Conservation (phyloP, 2,113 vertebrate species). For the Hepsetus odoe region DNA sequence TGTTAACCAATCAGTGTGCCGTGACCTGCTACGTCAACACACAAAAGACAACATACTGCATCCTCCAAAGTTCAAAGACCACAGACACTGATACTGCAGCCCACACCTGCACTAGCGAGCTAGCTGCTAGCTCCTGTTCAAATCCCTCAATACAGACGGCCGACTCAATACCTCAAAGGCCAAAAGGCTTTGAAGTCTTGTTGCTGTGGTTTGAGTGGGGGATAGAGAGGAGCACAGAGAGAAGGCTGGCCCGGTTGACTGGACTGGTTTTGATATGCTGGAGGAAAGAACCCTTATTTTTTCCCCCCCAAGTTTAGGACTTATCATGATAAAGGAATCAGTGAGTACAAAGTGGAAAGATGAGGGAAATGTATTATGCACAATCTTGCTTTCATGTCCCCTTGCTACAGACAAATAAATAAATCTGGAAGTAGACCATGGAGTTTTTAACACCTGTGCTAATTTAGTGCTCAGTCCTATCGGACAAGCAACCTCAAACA, state of each 20-base stretch:
- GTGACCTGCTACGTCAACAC: neutral
- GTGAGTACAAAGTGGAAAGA: neutral
- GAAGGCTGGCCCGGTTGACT: constrained; percentile 42
- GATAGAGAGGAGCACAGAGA: constrained; percentile 49
- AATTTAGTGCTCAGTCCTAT: neutral
- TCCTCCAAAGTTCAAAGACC: constrained; percentile 64
- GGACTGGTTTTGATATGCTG: constrained; percentile 64
- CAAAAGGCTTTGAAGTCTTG: constrained; percentile 68
- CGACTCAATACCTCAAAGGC: constrained; percentile 71
- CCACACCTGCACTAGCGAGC: constrained; percentile 66
- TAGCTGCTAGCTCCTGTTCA: constrained; percentile 45
- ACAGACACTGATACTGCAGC: constrained; percentile 59
- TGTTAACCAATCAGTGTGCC: neutral
- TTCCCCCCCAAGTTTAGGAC: too few species aligned
- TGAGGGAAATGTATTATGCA: constrained; percentile 18
- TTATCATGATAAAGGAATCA: constrained; percentile 19
- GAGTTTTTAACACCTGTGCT: neutral
- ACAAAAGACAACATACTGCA: constrained; percentile 2
- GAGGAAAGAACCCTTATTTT: neutral
- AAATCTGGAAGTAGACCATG: too few species aligned
- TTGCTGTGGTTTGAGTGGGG: constrained; percentile 61
- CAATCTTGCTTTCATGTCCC: neutral
- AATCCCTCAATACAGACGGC: constrained; percentile 55
- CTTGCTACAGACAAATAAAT: neutral
- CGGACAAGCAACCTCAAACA: too few species aligned